These are phyloP conservation scores for Coptodon bakossiorum DNA, from an alignment of 2,113 vertebrate genomes.

Conservation along the genomic window DNA sequence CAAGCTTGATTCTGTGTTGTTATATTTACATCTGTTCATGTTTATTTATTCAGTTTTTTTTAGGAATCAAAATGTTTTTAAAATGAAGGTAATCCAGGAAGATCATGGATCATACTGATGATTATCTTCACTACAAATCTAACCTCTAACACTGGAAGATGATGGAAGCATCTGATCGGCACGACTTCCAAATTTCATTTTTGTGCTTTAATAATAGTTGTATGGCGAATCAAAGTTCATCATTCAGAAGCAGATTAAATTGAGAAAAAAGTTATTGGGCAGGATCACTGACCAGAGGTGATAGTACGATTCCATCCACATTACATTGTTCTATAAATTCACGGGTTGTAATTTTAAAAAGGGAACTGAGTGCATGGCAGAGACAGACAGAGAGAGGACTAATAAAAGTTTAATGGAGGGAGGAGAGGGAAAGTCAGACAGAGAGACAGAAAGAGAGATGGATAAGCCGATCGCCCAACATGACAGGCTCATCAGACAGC, in stretches of 20 bases:
- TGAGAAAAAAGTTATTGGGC: neutral
- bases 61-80: neutral
- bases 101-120: neutral
- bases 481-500: slow-evolving; percentile 43
- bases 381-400: neutral
- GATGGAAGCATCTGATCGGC: neutral
- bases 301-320: neutral
- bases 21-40: neutral
- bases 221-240: neutral
- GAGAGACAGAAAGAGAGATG: slow-evolving; percentile 14
- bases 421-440: neutral
- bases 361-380: neutral
- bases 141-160: neutral
- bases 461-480: slow-evolving; percentile 12
- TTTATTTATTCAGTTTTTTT: neutral
- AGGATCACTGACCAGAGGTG: neutral
- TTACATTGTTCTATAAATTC: slow-evolving; percentile 22
- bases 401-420: slow-evolving; percentile 38
- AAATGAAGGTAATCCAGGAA: neutral
- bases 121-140: neutral
- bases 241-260: neutral
- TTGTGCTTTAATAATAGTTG: neutral
- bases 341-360: slow-evolving; percentile 26
- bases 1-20: neutral
- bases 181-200: neutral